Evolutionary conservation across 2,113 vertebrate species (phyloP), one percentile per base, ranked within the genome.

Genomic region (Rissa tridactyla): DNA sequence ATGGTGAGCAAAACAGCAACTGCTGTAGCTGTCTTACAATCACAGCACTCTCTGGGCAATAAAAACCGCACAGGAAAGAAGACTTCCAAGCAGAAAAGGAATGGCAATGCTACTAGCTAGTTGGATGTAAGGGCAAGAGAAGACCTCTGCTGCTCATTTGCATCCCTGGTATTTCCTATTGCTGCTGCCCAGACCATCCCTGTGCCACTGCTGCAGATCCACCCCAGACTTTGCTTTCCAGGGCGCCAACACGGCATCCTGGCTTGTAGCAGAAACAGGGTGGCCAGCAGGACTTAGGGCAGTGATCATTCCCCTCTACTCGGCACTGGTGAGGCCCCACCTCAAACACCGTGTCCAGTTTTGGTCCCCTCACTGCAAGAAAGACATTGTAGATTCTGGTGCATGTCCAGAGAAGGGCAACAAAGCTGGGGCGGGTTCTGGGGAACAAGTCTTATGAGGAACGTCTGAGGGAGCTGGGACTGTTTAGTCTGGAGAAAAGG

Each of bases 1-100:
- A 81, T 47, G 71, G 54, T 57, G 66, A 95, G 40, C 77, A 77
- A 94, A 91, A 44, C 61, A 91, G 57, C 73, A 62, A 22, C 17
- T 44, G 32, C 69, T 68, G 49, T 57, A 75, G 64, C 51, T 44
- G 30, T 65, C 61, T 29, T 40, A 46, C 6, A 11, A 71, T 77
- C 81, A 54, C 69, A 80, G 61, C 21, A 29, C 58, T 60, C 90
- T 62, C 64, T 17, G 76, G 55, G 57, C 68, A 89, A 52, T 68
- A 62, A 91, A 93, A 88, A 11, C 34, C 62, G 84, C 18, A 2
- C 16, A 0, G 23, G 61, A 30, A 52, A 77, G 64, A 49, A 47
- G 44, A n/a, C 5, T 71, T 96, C 32, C 61, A 87, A 52, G 38
- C 3, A 55, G 81, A 64, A 52, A 84, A 86, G 34, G 15, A 64